Evolutionary conservation across 1,140 invertebrate species (phyloP).

Genomic region (Drosophila ironensis): DNA sequence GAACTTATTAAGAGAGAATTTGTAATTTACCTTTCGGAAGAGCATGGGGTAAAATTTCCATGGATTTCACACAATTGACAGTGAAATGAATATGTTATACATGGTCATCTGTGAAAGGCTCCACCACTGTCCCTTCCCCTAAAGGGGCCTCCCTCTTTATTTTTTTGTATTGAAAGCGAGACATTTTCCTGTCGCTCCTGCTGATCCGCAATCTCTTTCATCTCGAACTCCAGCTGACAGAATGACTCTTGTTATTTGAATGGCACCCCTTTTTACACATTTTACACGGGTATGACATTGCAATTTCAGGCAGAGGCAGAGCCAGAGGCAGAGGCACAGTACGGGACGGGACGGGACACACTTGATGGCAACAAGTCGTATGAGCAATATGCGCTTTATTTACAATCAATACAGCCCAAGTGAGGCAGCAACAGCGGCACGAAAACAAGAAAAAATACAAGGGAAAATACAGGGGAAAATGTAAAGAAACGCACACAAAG

Average conservation of each 20-base stretch:
- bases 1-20: too few relatives aligned
- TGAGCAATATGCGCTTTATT: conserved; percentile 65
- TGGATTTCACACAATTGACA: conserved; percentile 42
- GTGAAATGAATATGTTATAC: conserved; percentile 30
- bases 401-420: conserved; percentile 52
- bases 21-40: not conserved
- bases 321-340: not conserved
- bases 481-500: conserved; percentile 25
- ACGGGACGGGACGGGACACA: not conserved
- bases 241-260: conserved; percentile 19
- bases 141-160: not conserved
- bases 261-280: not conserved
- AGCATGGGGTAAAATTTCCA: too few relatives aligned
- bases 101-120: too few relatives aligned
- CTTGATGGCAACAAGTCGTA: conserved; percentile 60
- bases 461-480: not conserved
- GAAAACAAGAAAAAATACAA: not conserved
- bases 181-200: too few relatives aligned
- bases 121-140: too few relatives aligned
- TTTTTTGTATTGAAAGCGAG: not conserved
- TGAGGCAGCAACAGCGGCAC: not conserved
- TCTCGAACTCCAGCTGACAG: conserved; percentile 23
- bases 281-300: conserved; percentile 5
- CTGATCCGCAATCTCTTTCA: conserved; percentile 29
- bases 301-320: not conserved